A percentile compares a stretch with the other conserved stretches of the same genome.
phyloP scores from a whole-genome alignment of 2,888 invertebrate species.

The Yponomeuta plumbellus region DNA sequence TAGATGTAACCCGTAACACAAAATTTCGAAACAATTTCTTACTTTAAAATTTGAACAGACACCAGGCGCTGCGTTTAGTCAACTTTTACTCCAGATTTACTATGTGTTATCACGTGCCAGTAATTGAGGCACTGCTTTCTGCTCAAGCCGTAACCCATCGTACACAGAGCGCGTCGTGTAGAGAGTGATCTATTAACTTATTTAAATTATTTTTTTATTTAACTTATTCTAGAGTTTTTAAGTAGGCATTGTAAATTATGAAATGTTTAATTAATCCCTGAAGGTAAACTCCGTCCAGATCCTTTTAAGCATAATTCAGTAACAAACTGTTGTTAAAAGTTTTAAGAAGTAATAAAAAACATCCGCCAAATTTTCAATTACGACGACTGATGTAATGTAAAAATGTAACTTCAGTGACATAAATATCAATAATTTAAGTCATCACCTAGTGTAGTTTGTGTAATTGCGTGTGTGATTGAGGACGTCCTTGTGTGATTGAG shows the following conservation, averaged over 20 bases:
- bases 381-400: constrained; percentile 76
- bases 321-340: constrained; percentile 48
- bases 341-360: constrained; percentile 30
- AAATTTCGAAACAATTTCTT: not conserved
- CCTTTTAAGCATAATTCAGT: constrained; percentile 31
- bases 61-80: constrained; percentile 2
- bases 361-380: constrained; percentile 63
- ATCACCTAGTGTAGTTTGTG: constrained; percentile 54
- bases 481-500: constrained; percentile 75
- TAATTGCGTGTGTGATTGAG: constrained; percentile 64
- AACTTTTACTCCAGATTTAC: not conserved
- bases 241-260: constrained; percentile 45
- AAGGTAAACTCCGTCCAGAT: constrained; percentile 34
- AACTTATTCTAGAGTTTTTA: constrained; percentile 69
- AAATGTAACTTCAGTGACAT: constrained; percentile 63
- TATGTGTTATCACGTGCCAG: not conserved
- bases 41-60: not conserved
- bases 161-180: constrained; percentile 44
- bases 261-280: constrained; percentile 27
- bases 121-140: constrained; percentile 20
- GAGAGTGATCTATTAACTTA: constrained; percentile 49
- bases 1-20: not conserved
- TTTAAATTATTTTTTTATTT: constrained; percentile 74
- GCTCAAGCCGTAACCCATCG: constrained; percentile 46
- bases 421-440: constrained; percentile 57